Evolutionary conservation across 2,888 invertebrate species (phyloP).

Genomic region (Pogonocherus hispidulus): DNA sequence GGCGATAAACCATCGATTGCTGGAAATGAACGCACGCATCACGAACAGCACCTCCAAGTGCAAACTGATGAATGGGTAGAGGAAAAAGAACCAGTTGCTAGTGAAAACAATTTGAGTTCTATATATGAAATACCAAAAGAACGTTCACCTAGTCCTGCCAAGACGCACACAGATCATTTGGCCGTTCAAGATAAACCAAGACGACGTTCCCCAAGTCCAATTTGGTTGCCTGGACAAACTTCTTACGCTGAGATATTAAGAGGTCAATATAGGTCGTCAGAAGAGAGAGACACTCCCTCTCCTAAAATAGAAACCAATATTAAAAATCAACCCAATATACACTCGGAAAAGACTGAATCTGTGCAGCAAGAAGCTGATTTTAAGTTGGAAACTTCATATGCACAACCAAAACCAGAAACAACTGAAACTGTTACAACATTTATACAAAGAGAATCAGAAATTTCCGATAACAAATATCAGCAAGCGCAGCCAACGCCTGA

Average conservation of each 20-base stretch:
- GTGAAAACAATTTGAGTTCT: background rate
- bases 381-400: background rate
- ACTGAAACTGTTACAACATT: background rate
- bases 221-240: conserved; percentile 81
- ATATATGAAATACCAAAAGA: conserved; percentile 9
- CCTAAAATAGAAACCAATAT: conserved; percentile 17
- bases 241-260: conserved; percentile 86
- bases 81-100: conserved; percentile 19
- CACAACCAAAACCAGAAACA: background rate
- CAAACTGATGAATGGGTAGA: background rate
- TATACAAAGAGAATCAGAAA: background rate
- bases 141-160: conserved; percentile 24
- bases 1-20: conserved; percentile 51
- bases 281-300: conserved; percentile 38
- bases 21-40: background rate
- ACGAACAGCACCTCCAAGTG: conserved; percentile 5
- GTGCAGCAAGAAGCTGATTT: conserved; percentile 13
- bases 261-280: conserved; percentile 68
- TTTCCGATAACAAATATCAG: conserved; percentile 5
- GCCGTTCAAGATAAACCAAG: conserved; percentile 55
- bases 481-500: background rate
- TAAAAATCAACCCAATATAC: conserved; percentile 14
- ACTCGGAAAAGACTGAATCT: conserved; percentile 19
- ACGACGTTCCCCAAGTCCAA: conserved; percentile 78
- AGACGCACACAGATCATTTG: conserved; percentile 22